A percentile compares a stretch with the other conserved stretches of the same genome.
Conservation (phyloP, 2,888 invertebrate genomes). For the Leucoptera coffeella region DNA sequence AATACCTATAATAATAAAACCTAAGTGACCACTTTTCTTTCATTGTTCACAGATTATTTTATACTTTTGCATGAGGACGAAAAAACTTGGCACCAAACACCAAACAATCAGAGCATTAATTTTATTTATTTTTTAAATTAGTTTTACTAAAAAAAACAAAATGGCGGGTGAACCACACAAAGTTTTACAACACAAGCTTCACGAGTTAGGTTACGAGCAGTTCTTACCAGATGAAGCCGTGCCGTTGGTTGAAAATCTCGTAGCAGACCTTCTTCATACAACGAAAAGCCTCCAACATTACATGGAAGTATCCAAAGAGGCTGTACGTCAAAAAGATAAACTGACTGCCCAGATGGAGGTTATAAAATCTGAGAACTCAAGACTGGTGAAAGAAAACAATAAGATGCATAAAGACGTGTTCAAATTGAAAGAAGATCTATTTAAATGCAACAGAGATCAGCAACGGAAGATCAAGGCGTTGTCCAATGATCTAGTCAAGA, state of each 20-base stretch:
- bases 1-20: too few species aligned
- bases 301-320: conserved; percentile 67
- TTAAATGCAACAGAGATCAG: conserved; percentile 51
- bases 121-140: too few species aligned
- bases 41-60: too few species aligned
- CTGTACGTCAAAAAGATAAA: conserved; percentile 62
- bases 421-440: conserved; percentile 58
- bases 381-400: conserved; percentile 69
- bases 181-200: conserved; percentile 60
- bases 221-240: conserved; percentile 69
- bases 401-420: conserved; percentile 62
- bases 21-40: too few species aligned
- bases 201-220: conserved; percentile 78
- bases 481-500: conserved; percentile 56
- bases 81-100: too few species aligned
- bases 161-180: conserved; percentile 40
- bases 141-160: too few species aligned
- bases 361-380: conserved; percentile 74
- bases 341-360: conserved; percentile 69
- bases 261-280: conserved; percentile 79
- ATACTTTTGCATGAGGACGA: too few species aligned
- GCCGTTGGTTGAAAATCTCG: conserved; percentile 71
- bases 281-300: conserved; percentile 83
- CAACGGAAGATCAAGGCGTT: conserved; percentile 57
- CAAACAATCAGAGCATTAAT: too few species aligned